Conservation (phyloP, 2,113 vertebrate genomes). For the Brachyistius frenatus region DNA sequence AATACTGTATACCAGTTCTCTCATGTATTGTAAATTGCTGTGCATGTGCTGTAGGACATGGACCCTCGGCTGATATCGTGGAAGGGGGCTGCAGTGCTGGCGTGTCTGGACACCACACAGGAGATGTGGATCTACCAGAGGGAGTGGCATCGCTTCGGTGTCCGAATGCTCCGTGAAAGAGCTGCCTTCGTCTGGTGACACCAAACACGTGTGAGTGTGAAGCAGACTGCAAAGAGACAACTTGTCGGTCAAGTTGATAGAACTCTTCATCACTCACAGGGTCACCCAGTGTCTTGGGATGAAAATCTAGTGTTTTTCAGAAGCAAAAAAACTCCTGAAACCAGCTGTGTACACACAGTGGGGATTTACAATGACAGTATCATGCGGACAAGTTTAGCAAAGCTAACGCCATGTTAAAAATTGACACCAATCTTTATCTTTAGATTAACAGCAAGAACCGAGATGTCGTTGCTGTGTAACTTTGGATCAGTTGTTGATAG, state of each 20-base stretch:
- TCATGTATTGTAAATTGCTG: not conserved
- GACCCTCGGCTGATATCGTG: constrained; percentile 94
- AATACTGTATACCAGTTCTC: not conserved
- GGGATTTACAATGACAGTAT: no score
- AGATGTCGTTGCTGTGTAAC: not conserved
- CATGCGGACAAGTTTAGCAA: no score
- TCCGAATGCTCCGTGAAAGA: constrained; percentile 94
- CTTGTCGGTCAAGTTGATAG: not conserved
- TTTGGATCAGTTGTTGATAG: not conserved
- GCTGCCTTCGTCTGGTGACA: constrained; percentile 95
- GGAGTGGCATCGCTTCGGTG: constrained; percentile 97
- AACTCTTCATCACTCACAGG: no score
- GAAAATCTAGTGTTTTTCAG: not conserved
- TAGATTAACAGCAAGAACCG: not conserved
- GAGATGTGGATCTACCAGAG: constrained; percentile 97
- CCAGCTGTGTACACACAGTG: not conserved
- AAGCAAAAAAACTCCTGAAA: not conserved
- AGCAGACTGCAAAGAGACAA: not conserved
- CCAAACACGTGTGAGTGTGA: not conserved
- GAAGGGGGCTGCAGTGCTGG: constrained; percentile 96
- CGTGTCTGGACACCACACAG: constrained; percentile 96
- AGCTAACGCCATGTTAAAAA: no score
- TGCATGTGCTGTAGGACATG: constrained; percentile 88
- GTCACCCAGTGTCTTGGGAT: no score
- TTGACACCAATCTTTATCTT: no score